Evolutionary conservation across 2,888 invertebrate species (phyloP), one percentile per base, ranked within the genome.

Genomic region (Orthosia gracilis): DNA sequence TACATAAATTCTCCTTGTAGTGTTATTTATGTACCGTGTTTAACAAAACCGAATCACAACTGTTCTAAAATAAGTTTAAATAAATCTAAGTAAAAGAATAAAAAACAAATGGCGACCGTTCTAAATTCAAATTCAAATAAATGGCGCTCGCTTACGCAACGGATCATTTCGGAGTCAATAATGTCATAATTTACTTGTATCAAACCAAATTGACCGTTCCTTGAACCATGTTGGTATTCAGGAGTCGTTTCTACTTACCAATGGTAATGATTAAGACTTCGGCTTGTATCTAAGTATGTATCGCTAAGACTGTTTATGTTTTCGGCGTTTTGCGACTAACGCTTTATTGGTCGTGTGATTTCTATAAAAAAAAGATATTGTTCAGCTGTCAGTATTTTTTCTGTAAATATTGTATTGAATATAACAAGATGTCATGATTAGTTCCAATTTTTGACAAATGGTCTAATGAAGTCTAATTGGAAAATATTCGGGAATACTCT

Each of bases 201-300:
- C 89, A 91, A 91, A 89, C 90, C 81, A 85, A 90, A 86, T 80
- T 92, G 91, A 87, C 91, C 91, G 92, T 92, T 92, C 89, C 84
- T 91, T 92, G 92, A 93, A 92, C 93, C 88, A 71, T 71, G 72
- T 89, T 90, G 77, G 61, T 85, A 90, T 89, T 85, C 89, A 85
- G 73, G 68, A 84, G 71, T 50, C 73, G 78, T 73, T 68, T 21
- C 84, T 88, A 80, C 82, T 90, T 89, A 85, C 80, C 84, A 82
- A 76, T 85, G 73, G 80, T 80, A 85, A 86, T 85, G 52, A 61
- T 55, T 72, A 68, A 78, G 73, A 69, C 76, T 64, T 47, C 61
- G 61, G 57, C 66, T 49, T 58, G 68, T 31, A 50, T 31, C 18
- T 73, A 74, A 47, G 54, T 54, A 50, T 15, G 18, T 23, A n/a